Conservation (phyloP, 2,888 invertebrate species). For the Nysson spinosus region DNA sequence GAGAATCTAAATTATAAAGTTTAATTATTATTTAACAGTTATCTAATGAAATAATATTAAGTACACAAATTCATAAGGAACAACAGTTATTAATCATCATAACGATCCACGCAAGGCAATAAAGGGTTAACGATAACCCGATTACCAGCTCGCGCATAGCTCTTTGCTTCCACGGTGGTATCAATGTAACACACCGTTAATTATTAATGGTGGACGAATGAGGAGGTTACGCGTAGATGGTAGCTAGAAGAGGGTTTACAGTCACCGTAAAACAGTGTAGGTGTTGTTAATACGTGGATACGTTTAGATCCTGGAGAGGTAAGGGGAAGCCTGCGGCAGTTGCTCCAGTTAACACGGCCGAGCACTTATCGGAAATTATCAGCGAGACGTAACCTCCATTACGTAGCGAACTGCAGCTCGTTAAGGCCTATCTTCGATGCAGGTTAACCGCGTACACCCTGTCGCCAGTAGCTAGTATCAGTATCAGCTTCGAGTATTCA, state of each 20-base stretch:
- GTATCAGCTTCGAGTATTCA: neutral
- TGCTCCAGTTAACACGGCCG: conserved; percentile 72
- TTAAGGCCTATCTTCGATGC: conserved; percentile 64
- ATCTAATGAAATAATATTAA: too few relatives aligned
- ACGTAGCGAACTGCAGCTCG: conserved; percentile 63
- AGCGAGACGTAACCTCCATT: conserved; percentile 73
- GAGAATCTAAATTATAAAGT: too few relatives aligned
- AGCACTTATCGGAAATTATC: conserved; percentile 76
- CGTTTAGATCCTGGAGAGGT: conserved; percentile 37
- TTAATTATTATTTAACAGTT: too few relatives aligned
- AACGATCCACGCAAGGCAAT: too few relatives aligned
- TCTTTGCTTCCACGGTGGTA: conserved; percentile 43
- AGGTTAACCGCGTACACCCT: conserved; percentile 51
- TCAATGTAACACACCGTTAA: conserved; percentile 40
- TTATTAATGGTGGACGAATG: conserved; percentile 21
- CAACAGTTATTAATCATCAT: too few relatives aligned
- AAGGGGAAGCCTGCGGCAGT: conserved; percentile 54
- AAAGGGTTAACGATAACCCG: conserved; percentile 43
- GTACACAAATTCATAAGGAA: too few relatives aligned
- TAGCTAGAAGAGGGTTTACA: conserved; percentile 23
- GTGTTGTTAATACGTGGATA: conserved; percentile 47
- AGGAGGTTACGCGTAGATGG: too few relatives aligned
- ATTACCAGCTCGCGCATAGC: conserved; percentile 45
- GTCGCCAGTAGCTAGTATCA: conserved; percentile 15
- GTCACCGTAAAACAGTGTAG: conserved; percentile 31